phyloP scores from a whole-genome alignment of 2,113 vertebrate genomes.

The Hassar affinis region DNA sequence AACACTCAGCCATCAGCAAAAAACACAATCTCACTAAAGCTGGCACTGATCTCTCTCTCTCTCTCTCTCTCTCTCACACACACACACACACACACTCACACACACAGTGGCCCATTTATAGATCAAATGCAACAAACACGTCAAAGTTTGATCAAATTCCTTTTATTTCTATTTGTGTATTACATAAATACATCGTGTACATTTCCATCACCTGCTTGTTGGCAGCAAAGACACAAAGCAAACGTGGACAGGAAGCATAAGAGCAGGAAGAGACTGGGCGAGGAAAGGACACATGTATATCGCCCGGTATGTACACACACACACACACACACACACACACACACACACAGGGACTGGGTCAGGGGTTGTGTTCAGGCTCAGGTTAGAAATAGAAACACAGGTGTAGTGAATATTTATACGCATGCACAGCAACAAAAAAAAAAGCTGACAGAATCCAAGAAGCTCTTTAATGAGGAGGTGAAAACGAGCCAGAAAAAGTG shows the following conservation, averaged over 20 bases:
- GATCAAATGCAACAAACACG: neutral
- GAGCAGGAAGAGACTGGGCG: neutral
- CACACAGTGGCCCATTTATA: neutral
- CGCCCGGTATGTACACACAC: neutral
- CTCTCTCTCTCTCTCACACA: neutral
- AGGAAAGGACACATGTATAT: neutral
- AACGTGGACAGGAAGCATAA: neutral
- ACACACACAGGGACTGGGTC: neutral
- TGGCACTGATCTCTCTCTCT: conserved; percentile 9
- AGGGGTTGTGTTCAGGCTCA: neutral
- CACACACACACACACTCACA: neutral
- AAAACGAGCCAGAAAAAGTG: neutral
- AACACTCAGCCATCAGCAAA: conserved; percentile 49
- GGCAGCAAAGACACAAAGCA: neutral
- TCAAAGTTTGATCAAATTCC: neutral
- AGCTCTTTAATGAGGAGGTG: neutral
- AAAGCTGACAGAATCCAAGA: neutral
- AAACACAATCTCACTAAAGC: conserved; percentile 32
- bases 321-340: neutral
- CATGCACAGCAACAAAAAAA: neutral
- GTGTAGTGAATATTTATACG: neutral
- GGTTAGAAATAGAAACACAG: neutral
- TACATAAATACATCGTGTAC: conserved; percentile 2
- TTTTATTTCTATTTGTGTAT: conserved; percentile 31
- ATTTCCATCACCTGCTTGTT: neutral